These are phyloP conservation scores for Pseudobourletiella spinata DNA, from an alignment of 1,140 invertebrate genomes.

Conservation along the genomic window DNA sequence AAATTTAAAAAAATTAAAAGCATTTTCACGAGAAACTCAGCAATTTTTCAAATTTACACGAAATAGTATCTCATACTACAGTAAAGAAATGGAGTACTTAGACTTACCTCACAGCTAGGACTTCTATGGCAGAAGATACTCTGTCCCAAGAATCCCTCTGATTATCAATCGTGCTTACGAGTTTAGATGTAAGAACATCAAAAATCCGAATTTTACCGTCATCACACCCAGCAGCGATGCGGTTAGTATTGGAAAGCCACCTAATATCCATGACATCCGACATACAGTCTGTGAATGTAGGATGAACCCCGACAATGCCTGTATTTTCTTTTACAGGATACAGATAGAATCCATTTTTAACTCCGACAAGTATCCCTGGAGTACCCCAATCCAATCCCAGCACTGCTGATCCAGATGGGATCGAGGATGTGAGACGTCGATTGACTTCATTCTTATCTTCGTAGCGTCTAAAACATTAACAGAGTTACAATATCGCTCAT, in stretches of 20 bases:
- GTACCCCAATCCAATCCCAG: neutral
- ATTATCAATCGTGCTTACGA: no score
- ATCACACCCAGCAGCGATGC: neutral
- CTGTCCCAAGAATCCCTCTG: no score
- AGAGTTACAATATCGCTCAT: no score
- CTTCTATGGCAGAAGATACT: no score
- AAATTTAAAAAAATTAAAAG: neutral
- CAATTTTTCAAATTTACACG: no score
- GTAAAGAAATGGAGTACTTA: no score
- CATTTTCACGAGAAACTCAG: no score
- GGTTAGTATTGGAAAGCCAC: neutral
- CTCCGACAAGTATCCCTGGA: neutral
- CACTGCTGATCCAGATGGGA: neutral
- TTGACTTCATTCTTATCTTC: neutral
- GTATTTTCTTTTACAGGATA: neutral
- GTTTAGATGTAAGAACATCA: no score
- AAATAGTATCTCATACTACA: no score
- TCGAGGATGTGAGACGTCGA: neutral
- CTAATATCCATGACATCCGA: neutral
- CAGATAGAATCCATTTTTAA: neutral
- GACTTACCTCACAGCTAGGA: no score
- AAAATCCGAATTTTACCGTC: neutral
- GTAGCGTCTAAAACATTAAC: neutral
- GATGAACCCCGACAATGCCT: neutral
- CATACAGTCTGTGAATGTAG: neutral